phyloP scores from a whole-genome alignment of 2,113 vertebrate genomes.

The Ageneiosus marmoratus region DNA sequence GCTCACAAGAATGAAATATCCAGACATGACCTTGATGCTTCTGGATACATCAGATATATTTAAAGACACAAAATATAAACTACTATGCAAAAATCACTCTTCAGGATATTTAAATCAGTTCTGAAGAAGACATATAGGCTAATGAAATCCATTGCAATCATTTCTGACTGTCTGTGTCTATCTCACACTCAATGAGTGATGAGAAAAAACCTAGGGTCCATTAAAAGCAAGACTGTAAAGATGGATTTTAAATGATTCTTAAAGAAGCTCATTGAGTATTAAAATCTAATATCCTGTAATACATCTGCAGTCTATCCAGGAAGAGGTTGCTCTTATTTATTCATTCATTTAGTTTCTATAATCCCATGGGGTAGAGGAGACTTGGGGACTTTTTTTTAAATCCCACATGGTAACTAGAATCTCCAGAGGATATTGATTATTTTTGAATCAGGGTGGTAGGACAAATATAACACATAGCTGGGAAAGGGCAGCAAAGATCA shows the following conservation, averaged over 20 bases:
- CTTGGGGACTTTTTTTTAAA: background rate
- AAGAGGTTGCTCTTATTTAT: background rate
- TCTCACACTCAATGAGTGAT: background rate
- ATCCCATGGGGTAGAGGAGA: background rate
- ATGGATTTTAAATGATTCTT: background rate
- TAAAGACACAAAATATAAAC: background rate
- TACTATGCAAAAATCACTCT: background rate
- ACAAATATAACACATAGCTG: slow-evolving; percentile 35
- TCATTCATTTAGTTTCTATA: background rate
- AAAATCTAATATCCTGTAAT: background rate
- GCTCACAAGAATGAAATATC: background rate
- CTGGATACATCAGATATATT: background rate
- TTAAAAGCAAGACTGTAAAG: background rate
- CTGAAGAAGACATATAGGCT: background rate
- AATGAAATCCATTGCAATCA: no score
- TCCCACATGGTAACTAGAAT: background rate
- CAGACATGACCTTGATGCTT: background rate
- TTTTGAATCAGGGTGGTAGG: slow-evolving; percentile 27
- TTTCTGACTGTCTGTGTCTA: no score
- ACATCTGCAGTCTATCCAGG: background rate
- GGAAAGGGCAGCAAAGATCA: slow-evolving; percentile 43
- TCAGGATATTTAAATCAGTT: background rate
- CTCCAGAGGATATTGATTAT: slow-evolving; percentile 34
- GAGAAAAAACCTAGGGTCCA: no score
- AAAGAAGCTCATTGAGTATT: background rate